Base-by-base conservation (phyloP, 2,113 vertebrate species). In the Tapirus terrestris region DNA sequence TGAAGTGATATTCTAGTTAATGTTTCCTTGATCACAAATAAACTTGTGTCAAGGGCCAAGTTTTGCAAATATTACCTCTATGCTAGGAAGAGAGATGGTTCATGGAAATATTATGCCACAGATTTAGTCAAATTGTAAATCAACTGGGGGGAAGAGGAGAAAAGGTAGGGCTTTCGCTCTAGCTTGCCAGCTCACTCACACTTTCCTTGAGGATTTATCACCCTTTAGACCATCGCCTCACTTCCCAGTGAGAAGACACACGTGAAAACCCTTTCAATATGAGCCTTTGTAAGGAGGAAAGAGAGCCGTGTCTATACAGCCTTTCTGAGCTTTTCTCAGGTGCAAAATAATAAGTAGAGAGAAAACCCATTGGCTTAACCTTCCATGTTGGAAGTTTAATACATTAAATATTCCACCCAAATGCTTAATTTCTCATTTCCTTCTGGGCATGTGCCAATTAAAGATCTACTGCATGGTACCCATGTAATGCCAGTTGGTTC, bases 341-440 rank as follows among this genome's bases (percentile, higher is more conserved):
- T 43, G 3, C 25, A 77, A 93, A 93, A 95, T 45, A 92, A 43
- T 39, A 94, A 63, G 33, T 43, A 73, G 80, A 33, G 27, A 89
- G 61, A 73, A 97, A 92, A 75, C 18, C 14, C n/a, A 70, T 13
- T 58, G 70, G 56, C 60, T 84, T 94, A 68, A 70, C 6, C 43
- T 91, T 95, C 48, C 61, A 36, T 14, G 18, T 80, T 87, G 45
- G 56, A 73, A 80, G 53, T 58, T 79, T 96, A 96, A 96, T 82
- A 80, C 45, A 65, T 72, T 92, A 94, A 95, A 51, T 91, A 96
- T 85, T 96, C 80, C 65, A 77, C 39, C 39, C 72, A 92, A 92
- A 94, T 45, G 31, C 86, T 94, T 94, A 88, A 91, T 95, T 85
- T 81, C 27, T 45, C 80, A 31, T 67, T 91, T 89, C 75, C 80